Evolutionary conservation across 2,888 invertebrate genomes (phyloP), one percentile per base, ranked within the genome.

Genomic region (Pyrgus malvae): DNA sequence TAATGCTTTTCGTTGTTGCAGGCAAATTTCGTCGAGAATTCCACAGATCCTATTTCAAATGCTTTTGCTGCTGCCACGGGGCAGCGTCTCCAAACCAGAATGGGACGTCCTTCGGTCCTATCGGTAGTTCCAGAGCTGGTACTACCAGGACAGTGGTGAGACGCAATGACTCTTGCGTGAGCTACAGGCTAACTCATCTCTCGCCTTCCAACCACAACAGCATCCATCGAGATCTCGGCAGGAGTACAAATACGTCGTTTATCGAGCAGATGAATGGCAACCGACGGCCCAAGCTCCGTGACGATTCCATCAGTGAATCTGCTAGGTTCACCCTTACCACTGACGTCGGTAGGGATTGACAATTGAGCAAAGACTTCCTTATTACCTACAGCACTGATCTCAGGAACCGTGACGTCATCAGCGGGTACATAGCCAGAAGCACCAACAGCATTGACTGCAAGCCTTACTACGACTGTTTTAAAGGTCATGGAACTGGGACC

Each of bases 1-100:
- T 46, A 54, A 46, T 23, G 7, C 1, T 46, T 3, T 33, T 23
- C 21, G 45, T 67, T 87, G 85, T 92, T 91, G 6, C 92, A 94
- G 95, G 94, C 56, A 94, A 94, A 87, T 94, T 94, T 76, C 92
- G 94, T 6, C 91, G 93, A 60, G 94, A 94, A 72, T 94, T 94
- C 76, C 92, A 92, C 64, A 91, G 93, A 62, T 93, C 94, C 1
- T 92, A 94, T 78, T 93, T 92, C 76, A 92, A 92, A 69, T 93
- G 93, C 61, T 80, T 91, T 60, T 91, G 91, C 67, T 88, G 90
- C 66, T 88, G 88, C 51, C 74, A 69, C 33, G 61, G 72, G 4
- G 58, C 72, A 0, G 55, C 80, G 0, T 49, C 76, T 0, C 78
- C 85, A 0, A 83, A 85, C 14, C 80, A 82, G 50, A 89, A 86